Percentiles rank a stretch among this genome's conserved stretches.
phyloP scores from a whole-genome alignment of 2,888 invertebrate genomes.

The Volucella bombylans region DNA sequence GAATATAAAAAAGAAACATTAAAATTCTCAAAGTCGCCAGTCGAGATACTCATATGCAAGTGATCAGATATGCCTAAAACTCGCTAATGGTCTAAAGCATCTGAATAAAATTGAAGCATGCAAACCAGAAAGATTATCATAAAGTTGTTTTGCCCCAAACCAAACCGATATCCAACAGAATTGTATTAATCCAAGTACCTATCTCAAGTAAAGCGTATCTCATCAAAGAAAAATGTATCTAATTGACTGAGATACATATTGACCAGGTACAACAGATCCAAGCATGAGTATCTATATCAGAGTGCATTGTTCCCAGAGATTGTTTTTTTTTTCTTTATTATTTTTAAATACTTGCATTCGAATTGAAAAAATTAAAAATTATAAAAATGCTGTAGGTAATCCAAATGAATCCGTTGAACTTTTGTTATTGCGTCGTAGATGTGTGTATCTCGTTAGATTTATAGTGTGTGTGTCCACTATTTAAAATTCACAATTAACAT shows the following conservation, averaged over 20 bases:
- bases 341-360: slow-evolving; percentile 40
- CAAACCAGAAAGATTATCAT: no score
- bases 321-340: neutral
- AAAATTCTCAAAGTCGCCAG: no score
- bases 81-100: no score
- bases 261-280: neutral
- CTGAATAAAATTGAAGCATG: no score
- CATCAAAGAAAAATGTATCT: slow-evolving; percentile 45
- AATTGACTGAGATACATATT: neutral
- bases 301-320: neutral
- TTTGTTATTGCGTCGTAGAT: neutral
- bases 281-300: neutral
- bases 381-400: slow-evolving; percentile 16
- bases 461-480: slow-evolving; percentile 13
- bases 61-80: no score
- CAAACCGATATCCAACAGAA: no score
- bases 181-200: no score
- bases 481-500: slow-evolving; percentile 20
- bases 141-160: no score
- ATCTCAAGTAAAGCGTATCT: slow-evolving; percentile 25
- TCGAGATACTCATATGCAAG: no score
- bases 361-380: slow-evolving; percentile 14
- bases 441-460: neutral
- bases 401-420: slow-evolving; percentile 46
- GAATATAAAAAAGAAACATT: no score